Percentiles rank a stretch among this genome's conserved stretches.
Evolutionary conservation across 1,140 invertebrate genomes (phyloP).

Genomic region (Musca domestica): DNA sequence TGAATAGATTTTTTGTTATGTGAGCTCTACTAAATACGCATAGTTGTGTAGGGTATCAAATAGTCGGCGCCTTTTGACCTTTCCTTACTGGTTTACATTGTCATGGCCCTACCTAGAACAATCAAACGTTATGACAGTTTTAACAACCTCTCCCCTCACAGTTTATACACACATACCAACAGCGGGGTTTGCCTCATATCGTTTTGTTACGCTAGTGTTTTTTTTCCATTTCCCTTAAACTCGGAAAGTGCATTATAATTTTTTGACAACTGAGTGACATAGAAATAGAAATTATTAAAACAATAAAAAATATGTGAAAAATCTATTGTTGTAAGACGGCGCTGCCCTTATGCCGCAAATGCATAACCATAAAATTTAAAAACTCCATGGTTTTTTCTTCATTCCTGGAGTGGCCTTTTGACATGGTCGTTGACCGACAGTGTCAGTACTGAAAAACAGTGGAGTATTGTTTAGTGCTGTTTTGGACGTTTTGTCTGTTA

Average conservation of each 20-base stretch:
- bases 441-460: background rate
- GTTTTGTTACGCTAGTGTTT: background rate
- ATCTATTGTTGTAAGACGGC: no score
- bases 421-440: constrained; percentile 4
- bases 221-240: background rate
- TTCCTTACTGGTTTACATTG: no score
- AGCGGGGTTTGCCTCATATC: background rate
- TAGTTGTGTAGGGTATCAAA: no score
- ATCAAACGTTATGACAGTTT: constrained; percentile 16
- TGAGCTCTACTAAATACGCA: no score
- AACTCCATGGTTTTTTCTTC: background rate
- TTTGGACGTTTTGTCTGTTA: background rate
- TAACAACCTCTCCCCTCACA: background rate
- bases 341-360: no score
- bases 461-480: background rate
- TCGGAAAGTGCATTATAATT: background rate
- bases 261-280: constrained; percentile 12
- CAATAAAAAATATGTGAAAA: background rate
- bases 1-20: no score
- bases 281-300: background rate
- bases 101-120: no score
- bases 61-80: no score
- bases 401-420: background rate
- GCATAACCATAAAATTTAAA: no score
- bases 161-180: constrained; percentile 10